Base-by-base conservation (phyloP, 2,113 vertebrate genomes). In the Tachuris rubrigastra region DNA sequence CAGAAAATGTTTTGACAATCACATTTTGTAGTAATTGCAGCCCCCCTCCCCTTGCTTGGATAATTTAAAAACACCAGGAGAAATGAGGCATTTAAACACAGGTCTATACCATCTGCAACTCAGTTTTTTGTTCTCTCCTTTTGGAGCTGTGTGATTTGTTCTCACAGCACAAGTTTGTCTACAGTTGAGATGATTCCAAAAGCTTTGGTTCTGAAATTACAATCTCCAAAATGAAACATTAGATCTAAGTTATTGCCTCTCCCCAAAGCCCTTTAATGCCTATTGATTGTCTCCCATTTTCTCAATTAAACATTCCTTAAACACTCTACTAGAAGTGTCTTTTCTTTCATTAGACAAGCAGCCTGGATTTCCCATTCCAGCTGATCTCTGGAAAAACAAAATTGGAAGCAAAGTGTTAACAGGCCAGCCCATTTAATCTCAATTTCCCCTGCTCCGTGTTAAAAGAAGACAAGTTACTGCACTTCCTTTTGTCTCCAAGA, bases 331-430 rank as follows among this genome's bases (percentile, higher is more conserved):
- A 52, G 23, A 58, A 85, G 24, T n/a, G 33, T 3, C 8, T 85
- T 86, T 86, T 73, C 39, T 65, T 86, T 89, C 15, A 52, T 65
- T 91, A 85, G 19, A 47, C n/a, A 52, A 78, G 13, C 35, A 92
- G 35, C 42, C 28, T 67, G 71, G 22, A 69, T 84, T 94, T 77
- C n/a, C n/a, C 44, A 75, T 78, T 90, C 50, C 35, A 84, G 87
- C 72, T 93, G 67, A 95, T 31, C 52, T 76, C 22, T 35, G 52
- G 37, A 60, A 86, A 92, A 84, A 89, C 76, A 84, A 86, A 96
- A 97, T 75, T 14, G 73, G 52, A 94, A 94, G 24, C 76, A 76
- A 76, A 73, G 49, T 53, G 46, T 91, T 92, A 92, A 66, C 71
- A 81, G 66, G 53, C 22, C 28, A 65, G 22, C 25, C 49, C 68